phyloP scores from a whole-genome alignment of 2,888 invertebrate genomes.

The Sepioteuthis lessoniana region DNA sequence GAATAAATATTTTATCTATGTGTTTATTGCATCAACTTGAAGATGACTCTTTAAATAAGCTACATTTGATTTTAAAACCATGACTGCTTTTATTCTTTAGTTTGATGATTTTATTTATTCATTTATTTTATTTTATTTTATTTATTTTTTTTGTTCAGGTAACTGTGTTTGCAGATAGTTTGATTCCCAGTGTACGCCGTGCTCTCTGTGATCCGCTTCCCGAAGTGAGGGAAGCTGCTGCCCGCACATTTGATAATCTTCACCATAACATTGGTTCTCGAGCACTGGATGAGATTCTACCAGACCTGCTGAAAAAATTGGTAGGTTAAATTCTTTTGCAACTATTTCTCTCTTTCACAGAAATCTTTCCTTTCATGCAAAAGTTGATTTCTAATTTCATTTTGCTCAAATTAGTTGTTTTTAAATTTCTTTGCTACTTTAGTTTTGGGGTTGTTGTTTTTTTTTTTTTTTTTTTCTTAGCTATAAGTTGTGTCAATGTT shows the following conservation, averaged over 20 bases:
- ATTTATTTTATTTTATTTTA: background rate
- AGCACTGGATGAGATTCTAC: constrained; percentile 96
- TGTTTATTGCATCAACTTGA: too few species aligned
- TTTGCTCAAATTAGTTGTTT: too few species aligned
- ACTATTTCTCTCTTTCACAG: background rate
- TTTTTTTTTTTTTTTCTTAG: too few species aligned
- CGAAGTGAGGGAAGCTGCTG: constrained; percentile 93
- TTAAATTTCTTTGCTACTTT: too few species aligned
- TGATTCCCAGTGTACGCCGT: constrained; percentile 91
- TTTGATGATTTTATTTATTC: constrained; percentile 8
- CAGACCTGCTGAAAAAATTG: constrained; percentile 88
- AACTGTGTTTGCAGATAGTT: constrained; percentile 88
- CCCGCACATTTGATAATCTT: constrained; percentile 95
- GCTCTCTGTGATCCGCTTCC: constrained; percentile 94
- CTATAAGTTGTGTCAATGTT: too few species aligned
- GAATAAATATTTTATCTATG: constrained; percentile 76
- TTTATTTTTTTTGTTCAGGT: constrained; percentile 63
- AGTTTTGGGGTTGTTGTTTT: too few species aligned
- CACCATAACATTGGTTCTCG: constrained; percentile 94
- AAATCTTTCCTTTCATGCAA: background rate
- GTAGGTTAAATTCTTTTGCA: constrained; percentile 70
- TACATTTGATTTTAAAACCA: constrained; percentile 80
- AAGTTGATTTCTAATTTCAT: too few species aligned
- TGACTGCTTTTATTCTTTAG: constrained; percentile 77
- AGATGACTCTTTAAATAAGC: too few species aligned